Evolutionary conservation across 2,797 vertebrate genomes (phyloP), one percentile per base, ranked within the genome.

Genomic region (Manis javanica): DNA sequence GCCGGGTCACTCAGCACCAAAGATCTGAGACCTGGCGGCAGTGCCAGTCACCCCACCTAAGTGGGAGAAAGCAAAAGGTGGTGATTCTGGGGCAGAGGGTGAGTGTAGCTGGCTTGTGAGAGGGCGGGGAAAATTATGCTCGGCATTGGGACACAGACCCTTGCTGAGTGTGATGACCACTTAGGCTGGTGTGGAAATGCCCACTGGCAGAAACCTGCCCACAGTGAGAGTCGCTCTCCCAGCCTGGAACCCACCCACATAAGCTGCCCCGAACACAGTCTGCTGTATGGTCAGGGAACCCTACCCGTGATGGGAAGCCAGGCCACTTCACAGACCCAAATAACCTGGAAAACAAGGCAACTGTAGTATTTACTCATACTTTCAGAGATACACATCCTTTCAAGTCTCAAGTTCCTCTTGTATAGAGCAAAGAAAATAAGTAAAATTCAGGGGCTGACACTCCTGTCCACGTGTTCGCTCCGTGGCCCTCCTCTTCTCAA

Each of bases 151-250:
- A 29, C 2, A 6, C 12, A 18, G 75, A 34, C 4, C 31, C 75
- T 21, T 57, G n/a, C n/a, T 10, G 42, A 71, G 18, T 3, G 9
- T 15, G 5, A 18, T 16, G 24, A 39, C n/a, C 18, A 11, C 4
- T 10, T 0, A 0, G 23, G 59, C 34, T 4, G 18, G n/a, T 7
- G 29, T 2, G 11, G 2, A 29, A 51, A 39, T 15, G n/a, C 11
- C 16, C 29, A 14, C 34, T 3, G 16, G 29, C 10, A 71, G 87
- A 94, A 89, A 63, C 37, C 0, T 24, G 49, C 59, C 91, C 26
- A 0, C 19, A 0, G 0, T 0, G 37, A 72, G 9, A 26, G 19
- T 2, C 13, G 7, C 21, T 16, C 53, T 31, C 15, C 1, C 0
- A 63, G 46, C 83, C n/a, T 82, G 21, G 68, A 87, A 85, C 21